Evolutionary conservation across 2,888 invertebrate species (phyloP), one percentile per base, ranked within the genome.

Genomic region (Drosophila anceps): DNA sequence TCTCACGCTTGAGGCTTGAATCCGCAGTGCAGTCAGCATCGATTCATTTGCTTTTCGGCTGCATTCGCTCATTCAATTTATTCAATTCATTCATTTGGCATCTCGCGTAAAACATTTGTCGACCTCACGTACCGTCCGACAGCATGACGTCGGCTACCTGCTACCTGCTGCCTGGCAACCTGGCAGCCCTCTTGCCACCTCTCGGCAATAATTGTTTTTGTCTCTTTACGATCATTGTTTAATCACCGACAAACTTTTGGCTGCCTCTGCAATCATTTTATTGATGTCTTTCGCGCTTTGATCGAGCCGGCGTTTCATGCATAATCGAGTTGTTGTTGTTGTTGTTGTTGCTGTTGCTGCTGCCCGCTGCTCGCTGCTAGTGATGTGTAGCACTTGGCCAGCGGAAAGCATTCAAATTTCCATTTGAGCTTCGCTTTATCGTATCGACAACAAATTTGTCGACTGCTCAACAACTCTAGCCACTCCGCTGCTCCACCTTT

Each of bases 281-380:
- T 44, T 71, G 62, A 72, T 76, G 77, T 72, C 64, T 72, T 76
- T 61, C 48, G 8, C 54, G 55, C 79, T 83, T 83, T 82, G 82
- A 82, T 88, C 64, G 81, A 50, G 70, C 86, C 86, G 88, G 74
- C 76, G 41, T 50, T 57, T 31, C 62, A 53, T 79, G 66, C 76
- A 76, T 85, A 80, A 85, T 84, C 64, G 59, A 88, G 70, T 66
- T 67, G 73, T 15, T 69, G 53, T 8, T 67, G 60, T 2, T 10
- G 18, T 18, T 53, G 46, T 2, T 62, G 76, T 13, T 59, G 43
- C 4, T 41, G 59, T 18, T 39, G 53, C 1, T 46, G 60, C 24
- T 51, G n/a, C n/a, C n/a, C n/a, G n/a, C n/a, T n/a, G n/a, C n/a
- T n/a, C n/a, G n/a, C n/a, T n/a, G 57, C 35, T 46, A 37, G 35